Base-by-base conservation (phyloP, 2,888 invertebrate genomes). In the Halictus quadricinctus region DNA sequence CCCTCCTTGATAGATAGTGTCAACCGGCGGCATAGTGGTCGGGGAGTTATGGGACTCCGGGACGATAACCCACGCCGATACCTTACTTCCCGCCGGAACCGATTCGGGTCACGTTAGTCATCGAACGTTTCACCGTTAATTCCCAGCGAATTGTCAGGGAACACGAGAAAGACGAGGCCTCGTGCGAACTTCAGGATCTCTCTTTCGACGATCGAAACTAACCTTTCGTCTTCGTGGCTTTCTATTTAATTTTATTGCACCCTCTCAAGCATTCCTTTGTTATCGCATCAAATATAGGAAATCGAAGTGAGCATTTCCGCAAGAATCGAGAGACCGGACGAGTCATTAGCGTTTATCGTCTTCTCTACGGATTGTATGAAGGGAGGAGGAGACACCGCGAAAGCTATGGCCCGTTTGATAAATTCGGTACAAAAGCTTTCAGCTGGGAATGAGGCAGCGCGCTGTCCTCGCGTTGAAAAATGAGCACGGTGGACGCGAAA, bases 1-100 rank as follows among this genome's bases (percentile, higher is more conserved):
- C 69, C 66, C 76, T 29, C 10, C 29, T 21, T 72, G 81, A 83
- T 82, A 77, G 81, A 88, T 87, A 80, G 70, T 80, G 88, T 85
- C 80, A 66, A 64, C 64, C 50, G 1, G n/a, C 7, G 15, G 72
- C 76, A 83, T 66, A 50, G 77, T 18, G 66, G 48, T 66, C 64
- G 64, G 21, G 25, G n/a, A 81, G 21, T 81, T 81, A 83, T 76
- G 21, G 70, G 8, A 0, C n/a, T 25, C 18, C 18, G 2, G 8
- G 18, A 13, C 66, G 74, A 60, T 75, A 50, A 72, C 7, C 66
- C 66, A 36, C 72, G 21, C 29, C 46, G 46, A 79, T 81, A 7
- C 41, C 36, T 70, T 41, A 6, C 36, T 70, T 54, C 15, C 25
- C 69, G 46, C 25, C 8, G 29, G 15, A 81, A 41, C 15, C 66